Evolutionary conservation across 2,888 invertebrate genomes (phyloP).

Genomic region (Polyommatus iphigenia): DNA sequence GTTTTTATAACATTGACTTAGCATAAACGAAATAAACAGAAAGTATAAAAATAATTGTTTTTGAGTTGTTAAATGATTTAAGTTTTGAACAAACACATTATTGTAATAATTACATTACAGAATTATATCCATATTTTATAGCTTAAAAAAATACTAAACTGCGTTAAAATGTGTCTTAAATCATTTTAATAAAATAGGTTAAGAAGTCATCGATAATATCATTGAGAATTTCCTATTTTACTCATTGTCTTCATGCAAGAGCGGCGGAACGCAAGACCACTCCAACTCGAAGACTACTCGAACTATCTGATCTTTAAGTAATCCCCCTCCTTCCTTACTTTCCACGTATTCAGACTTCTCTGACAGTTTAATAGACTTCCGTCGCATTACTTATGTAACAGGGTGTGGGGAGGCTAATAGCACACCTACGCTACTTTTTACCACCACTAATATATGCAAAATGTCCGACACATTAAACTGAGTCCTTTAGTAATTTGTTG

Average conservation of each 20-base stretch:
- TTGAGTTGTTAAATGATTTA: background rate
- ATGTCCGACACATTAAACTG: constrained; percentile 42
- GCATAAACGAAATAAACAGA: background rate
- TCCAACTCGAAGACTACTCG: constrained; percentile 40
- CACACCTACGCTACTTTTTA: constrained; percentile 38
- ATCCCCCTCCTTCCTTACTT: constrained; percentile 40
- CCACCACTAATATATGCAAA: constrained; percentile 43
- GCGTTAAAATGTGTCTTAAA: background rate
- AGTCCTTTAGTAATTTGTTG: constrained; percentile 44
- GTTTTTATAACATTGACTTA: background rate
- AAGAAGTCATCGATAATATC: background rate
- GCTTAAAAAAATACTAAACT: background rate
- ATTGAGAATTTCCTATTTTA: constrained; percentile 36
- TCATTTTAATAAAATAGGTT: background rate
- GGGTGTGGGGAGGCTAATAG: background rate
- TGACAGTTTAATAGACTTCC: constrained; percentile 35
- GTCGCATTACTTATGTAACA: background rate
- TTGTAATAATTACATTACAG: background rate
- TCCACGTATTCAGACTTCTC: constrained; percentile 38
- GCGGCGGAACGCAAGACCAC: constrained; percentile 41
- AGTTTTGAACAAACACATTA: background rate
- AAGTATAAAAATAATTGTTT: background rate
- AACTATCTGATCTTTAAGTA: constrained; percentile 42
- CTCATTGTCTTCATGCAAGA: constrained; percentile 41
- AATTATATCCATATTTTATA: background rate